Conservation (phyloP, 2,113 vertebrate genomes). For the Eptesicus fuscus region DNA sequence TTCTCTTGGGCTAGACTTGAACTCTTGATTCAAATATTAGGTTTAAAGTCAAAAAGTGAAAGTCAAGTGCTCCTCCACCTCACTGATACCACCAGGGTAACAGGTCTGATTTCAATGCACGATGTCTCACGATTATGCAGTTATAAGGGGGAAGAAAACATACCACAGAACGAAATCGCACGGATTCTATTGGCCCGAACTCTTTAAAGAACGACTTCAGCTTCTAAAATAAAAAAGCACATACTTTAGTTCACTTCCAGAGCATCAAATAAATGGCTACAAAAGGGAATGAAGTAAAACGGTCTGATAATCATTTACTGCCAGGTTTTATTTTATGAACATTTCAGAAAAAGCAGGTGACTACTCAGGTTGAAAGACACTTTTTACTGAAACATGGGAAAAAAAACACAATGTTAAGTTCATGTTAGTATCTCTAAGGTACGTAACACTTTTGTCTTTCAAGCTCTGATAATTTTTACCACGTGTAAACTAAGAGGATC, state of each 20-base stretch:
- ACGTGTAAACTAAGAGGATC: not conserved
- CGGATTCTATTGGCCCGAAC: constrained; percentile 89
- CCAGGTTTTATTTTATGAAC: not conserved
- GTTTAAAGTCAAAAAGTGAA: not conserved
- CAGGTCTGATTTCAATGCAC: not conserved
- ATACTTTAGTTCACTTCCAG: constrained; percentile 17
- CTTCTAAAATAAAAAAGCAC: constrained; percentile 77
- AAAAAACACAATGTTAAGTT: not conserved
- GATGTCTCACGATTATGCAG: not conserved
- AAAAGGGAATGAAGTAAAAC: not conserved
- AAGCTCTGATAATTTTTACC: not conserved
- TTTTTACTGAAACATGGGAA: not conserved
- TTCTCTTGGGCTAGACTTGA: not conserved
- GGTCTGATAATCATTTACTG: not conserved
- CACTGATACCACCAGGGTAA: not conserved
- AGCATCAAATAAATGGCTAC: not conserved
- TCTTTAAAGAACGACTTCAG: constrained; percentile 88
- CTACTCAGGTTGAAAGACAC: not conserved
- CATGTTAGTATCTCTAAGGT: not conserved
- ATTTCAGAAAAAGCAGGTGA: not conserved
- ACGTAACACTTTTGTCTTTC: not conserved
- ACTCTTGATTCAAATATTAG: not conserved
- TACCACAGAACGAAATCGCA: constrained; percentile 96
- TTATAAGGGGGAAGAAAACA: constrained; percentile 44
- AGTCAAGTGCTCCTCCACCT: not conserved